Conservation (phyloP, 2,113 vertebrate genomes). For the Sardina pilchardus region DNA sequence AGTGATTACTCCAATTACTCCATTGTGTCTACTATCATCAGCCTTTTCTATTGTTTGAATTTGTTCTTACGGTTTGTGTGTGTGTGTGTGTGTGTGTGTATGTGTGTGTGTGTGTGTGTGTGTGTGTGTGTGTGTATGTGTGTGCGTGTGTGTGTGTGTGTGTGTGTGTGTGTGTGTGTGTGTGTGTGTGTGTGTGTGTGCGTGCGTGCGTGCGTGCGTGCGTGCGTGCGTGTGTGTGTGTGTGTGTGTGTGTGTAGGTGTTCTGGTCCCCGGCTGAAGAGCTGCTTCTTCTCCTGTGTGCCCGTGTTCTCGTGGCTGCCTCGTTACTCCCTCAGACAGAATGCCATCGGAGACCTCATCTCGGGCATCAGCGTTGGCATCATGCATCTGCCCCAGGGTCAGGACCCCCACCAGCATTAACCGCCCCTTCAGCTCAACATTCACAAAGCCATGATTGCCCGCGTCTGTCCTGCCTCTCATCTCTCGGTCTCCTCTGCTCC, state of each 20-base stretch:
- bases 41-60: background rate
- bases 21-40: too few relatives aligned
- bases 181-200: background rate
- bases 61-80: background rate
- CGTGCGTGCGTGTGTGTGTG: conserved; percentile 27
- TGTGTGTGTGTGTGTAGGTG: conserved; percentile 67
- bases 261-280: conserved; percentile 66
- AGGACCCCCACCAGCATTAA: background rate
- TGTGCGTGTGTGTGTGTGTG: background rate
- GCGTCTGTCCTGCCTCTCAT: background rate
- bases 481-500: background rate
- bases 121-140: conserved; percentile 23
- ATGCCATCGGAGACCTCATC: conserved; percentile 80
- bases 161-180: conserved; percentile 38
- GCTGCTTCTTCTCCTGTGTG: conserved; percentile 69
- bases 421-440: background rate
- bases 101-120: background rate
- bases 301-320: conserved; percentile 86
- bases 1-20: background rate
- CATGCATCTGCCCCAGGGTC: conserved; percentile 90
- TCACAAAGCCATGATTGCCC: background rate
- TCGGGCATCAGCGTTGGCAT: conserved; percentile 92
- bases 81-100: conserved; percentile 39
- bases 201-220: conserved; percentile 28
- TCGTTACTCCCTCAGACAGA: conserved; percentile 80